A percentile compares a stretch with the other conserved stretches of the same genome.
These are phyloP conservation scores for Edolisoma coerulescens DNA, from an alignment of 2,113 vertebrate genomes.

Conservation along the genomic window DNA sequence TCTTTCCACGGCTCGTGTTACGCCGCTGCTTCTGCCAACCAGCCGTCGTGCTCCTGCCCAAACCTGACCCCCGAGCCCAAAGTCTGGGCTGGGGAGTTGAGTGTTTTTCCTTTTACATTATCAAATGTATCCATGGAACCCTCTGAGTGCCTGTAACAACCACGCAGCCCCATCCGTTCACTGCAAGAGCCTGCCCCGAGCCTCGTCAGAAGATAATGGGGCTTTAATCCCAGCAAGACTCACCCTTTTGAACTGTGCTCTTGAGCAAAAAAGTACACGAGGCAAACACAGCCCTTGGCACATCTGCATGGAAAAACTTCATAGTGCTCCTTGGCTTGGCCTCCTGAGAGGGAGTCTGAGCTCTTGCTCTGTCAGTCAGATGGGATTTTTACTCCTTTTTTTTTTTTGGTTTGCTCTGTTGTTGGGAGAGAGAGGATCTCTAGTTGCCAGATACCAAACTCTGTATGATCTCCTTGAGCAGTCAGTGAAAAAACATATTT, in stretches of 20 bases:
- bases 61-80: not conserved
- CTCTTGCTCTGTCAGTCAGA: not conserved
- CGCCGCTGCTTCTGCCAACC: not conserved
- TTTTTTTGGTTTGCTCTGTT: not conserved
- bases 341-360: not conserved
- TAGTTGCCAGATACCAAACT: not conserved
- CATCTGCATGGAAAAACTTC: slow-evolving; percentile 46
- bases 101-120: not conserved
- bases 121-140: not conserved
- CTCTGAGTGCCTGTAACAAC: not conserved
- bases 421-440: not conserved
- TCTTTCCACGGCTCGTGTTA: not conserved
- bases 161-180: not conserved
- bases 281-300: slow-evolving; percentile 47
- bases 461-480: not conserved
- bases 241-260: slow-evolving; percentile 21
- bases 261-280: not conserved
- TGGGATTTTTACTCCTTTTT: slow-evolving; percentile 1
- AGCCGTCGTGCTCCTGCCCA: not conserved
- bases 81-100: not conserved
- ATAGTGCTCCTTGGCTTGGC: not conserved
- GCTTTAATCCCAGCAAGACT: slow-evolving; percentile 52
- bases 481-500: not conserved
- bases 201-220: slow-evolving; percentile 2
- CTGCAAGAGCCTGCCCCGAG: not conserved